These are phyloP conservation scores for Scomber colias DNA, from an alignment of 2,113 vertebrate species.

Conservation along the genomic window DNA sequence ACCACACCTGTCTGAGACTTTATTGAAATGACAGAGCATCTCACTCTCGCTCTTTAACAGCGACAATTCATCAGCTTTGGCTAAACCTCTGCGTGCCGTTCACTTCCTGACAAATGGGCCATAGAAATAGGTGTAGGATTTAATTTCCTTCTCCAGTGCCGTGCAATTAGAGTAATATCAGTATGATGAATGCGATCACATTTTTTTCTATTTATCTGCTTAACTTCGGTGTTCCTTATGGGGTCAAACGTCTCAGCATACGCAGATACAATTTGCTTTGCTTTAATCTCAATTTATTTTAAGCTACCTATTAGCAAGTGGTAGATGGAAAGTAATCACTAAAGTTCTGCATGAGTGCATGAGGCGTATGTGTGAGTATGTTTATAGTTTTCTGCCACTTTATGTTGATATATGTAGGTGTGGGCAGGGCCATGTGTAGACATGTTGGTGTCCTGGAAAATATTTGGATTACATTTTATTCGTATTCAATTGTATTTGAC, in stretches of 20 bases:
- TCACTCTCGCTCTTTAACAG: constrained; percentile 42
- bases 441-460: not conserved
- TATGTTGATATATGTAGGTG: not conserved
- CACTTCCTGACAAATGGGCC: constrained; percentile 72
- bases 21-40: constrained; percentile 56
- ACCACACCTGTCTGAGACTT: constrained; percentile 28
- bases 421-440: not conserved
- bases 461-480: not conserved
- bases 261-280: constrained; percentile 10
- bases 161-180: constrained; percentile 74
- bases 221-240: constrained; percentile 19
- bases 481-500: not conserved
- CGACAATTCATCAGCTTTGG: constrained; percentile 60
- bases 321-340: not conserved
- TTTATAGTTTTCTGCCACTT: not conserved
- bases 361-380: not conserved
- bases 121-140: constrained; percentile 63
- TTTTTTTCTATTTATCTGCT: constrained; percentile 65
- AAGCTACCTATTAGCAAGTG: not conserved
- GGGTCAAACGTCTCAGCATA: constrained; percentile 1
- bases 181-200: constrained; percentile 70
- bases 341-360: not conserved
- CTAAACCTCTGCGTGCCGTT: constrained; percentile 66
- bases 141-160: constrained; percentile 72
- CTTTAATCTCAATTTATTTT: constrained; percentile 8